These are phyloP conservation scores for Drosophila incognita DNA, from an alignment of 2,888 invertebrate species.

Conservation along the genomic window DNA sequence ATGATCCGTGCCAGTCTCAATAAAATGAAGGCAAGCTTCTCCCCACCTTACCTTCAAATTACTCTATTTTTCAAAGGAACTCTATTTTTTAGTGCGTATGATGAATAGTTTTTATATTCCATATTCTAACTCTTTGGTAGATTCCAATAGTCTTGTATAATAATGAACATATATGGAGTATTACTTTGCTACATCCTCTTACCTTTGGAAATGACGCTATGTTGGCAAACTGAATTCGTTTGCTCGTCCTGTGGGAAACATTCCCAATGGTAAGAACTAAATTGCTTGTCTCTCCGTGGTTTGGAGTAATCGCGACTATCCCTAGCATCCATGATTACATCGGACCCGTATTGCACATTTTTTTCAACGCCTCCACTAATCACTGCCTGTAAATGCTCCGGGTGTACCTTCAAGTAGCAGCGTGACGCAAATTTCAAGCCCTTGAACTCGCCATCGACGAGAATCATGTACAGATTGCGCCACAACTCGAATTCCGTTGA, in stretches of 20 bases:
- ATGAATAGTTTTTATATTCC: no score
- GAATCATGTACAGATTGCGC: slow-evolving; percentile 36
- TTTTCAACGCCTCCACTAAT: slow-evolving; percentile 38
- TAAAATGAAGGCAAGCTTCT: no score
- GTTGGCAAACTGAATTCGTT: slow-evolving; percentile 23
- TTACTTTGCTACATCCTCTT: background rate
- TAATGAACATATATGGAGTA: background rate
- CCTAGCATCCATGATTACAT: slow-evolving; percentile 37
- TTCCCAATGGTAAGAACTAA: slow-evolving; percentile 40
- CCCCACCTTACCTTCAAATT: no score
- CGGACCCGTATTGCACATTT: background rate
- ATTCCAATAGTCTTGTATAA: no score
- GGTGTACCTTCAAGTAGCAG: slow-evolving; percentile 42
- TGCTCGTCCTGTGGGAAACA: slow-evolving; percentile 39
- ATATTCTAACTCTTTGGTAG: no score
- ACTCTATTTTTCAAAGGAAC: no score
- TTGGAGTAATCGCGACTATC: slow-evolving; percentile 57
- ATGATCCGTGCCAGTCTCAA: no score
- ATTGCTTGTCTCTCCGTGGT: slow-evolving; percentile 14
- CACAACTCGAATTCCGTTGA: slow-evolving; percentile 2
- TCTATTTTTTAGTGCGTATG: no score
- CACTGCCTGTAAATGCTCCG: slow-evolving; percentile 37
- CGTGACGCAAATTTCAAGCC: slow-evolving; percentile 21
- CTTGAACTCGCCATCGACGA: background rate
- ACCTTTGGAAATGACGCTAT: slow-evolving; percentile 28